Percentiles rank a stretch among this genome's conserved stretches.
phyloP scores from a whole-genome alignment of 2,888 invertebrate genomes.

The Cosmia trapezina region DNA sequence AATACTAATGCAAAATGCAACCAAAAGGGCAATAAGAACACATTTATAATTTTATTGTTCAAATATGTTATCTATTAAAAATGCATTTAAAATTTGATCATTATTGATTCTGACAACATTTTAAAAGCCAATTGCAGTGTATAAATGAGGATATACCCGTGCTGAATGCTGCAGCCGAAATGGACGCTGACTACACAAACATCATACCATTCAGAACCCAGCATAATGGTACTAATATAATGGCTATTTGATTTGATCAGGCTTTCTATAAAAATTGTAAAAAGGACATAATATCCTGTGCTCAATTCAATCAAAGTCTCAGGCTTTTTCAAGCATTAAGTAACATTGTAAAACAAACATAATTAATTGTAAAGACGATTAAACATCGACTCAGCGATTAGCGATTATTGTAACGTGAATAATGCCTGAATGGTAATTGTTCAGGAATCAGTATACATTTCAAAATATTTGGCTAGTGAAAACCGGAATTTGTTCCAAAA shows the following conservation, averaged over 20 bases:
- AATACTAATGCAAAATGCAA: constrained; percentile 27
- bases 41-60: constrained; percentile 32
- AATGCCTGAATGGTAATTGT: constrained; percentile 35
- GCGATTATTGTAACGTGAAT: not conserved
- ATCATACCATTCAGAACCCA: constrained; percentile 40
- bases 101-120: constrained; percentile 42
- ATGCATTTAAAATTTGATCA: constrained; percentile 40
- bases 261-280: constrained; percentile 41
- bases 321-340: constrained; percentile 25
- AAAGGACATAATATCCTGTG: constrained; percentile 36
- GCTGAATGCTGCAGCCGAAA: constrained; percentile 21
- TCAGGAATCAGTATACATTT: constrained; percentile 29
- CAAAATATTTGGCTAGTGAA: constrained; percentile 22
- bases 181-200: constrained; percentile 33
- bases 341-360: constrained; percentile 46
- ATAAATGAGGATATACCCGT: constrained; percentile 10
- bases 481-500: constrained; percentile 9
- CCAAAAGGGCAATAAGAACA: constrained; percentile 23
- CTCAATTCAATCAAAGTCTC: constrained; percentile 19
- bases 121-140: constrained; percentile 18
- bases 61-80: constrained; percentile 22
- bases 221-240: constrained; percentile 22
- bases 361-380: constrained; percentile 50
- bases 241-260: constrained; percentile 41
- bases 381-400: constrained; percentile 5